Evolutionary conservation across 2,797 vertebrate genomes (phyloP).

Genomic region (Yasuhikotakia modesta): DNA sequence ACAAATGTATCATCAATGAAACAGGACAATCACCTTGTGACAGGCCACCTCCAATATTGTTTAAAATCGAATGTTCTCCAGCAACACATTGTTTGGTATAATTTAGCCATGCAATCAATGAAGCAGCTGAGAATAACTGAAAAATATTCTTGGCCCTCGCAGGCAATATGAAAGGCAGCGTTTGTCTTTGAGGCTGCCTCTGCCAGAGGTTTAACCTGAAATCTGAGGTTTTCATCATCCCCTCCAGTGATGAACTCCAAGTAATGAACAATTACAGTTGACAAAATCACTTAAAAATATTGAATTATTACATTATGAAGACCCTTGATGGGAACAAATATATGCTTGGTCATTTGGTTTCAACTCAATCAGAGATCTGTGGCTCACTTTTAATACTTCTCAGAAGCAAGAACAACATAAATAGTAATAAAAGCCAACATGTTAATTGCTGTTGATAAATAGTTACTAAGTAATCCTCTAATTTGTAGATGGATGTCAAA

Average conservation of each 20-base stretch:
- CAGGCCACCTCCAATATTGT: constrained; percentile 24
- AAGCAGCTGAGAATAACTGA: constrained; percentile 50
- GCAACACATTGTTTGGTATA: constrained; percentile 41
- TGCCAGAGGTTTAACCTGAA: constrained; percentile 27
- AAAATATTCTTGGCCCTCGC: constrained; percentile 25
- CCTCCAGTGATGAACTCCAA: constrained; percentile 13
- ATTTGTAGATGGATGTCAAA: no score
- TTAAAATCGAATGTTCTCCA: constrained; percentile 41
- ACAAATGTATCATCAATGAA: constrained; percentile 26
- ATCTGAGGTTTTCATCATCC: constrained; percentile 21
- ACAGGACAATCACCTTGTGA: constrained; percentile 41
- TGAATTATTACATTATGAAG: constrained; percentile 22
- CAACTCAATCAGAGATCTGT: no score
- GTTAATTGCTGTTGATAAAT: no score
- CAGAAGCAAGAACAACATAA: no score
- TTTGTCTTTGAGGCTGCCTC: constrained; percentile 35
- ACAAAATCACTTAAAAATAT: constrained; percentile 23
- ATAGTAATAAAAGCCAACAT: no score
- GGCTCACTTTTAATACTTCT: no score
- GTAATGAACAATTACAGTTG: constrained; percentile 37
- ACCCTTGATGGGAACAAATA: constrained; percentile 39
- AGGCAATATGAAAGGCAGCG: constrained; percentile 12
- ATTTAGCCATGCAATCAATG: constrained; percentile 49
- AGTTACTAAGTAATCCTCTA: no score
- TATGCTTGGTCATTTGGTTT: no score